phyloP scores from a whole-genome alignment of 2,113 vertebrate species.

The Sorex araneus region DNA sequence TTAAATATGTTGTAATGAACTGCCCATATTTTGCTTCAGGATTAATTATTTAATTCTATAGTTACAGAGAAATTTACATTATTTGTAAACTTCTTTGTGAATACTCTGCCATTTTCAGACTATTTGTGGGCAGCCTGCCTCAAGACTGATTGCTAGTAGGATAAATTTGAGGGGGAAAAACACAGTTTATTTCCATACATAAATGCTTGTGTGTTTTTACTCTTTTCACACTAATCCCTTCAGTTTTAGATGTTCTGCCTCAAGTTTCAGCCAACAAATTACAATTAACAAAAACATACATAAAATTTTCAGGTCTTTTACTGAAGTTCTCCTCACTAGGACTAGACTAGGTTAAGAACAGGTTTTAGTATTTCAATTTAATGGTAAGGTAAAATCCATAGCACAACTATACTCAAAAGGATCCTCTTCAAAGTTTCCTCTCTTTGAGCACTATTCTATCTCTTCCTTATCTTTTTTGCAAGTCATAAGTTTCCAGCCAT shows the following conservation, averaged over 20 bases:
- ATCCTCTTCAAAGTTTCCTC: neutral
- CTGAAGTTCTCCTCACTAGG: neutral
- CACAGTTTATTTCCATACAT: too few relatives aligned
- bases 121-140: neutral
- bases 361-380: neutral
- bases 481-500: neutral
- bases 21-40: neutral
- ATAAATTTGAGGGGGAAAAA: too few relatives aligned
- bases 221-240: neutral
- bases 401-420: neutral
- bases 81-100: neutral
- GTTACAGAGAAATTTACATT: neutral
- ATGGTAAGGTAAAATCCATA: neutral
- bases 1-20: neutral
- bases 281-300: neutral
- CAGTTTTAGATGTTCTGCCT: neutral
- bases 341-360: neutral
- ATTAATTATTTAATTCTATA: neutral
- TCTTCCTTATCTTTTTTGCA: neutral
- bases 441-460: neutral
- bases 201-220: neutral
- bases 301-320: neutral
- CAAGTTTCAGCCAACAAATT: neutral
- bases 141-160: too few relatives aligned
- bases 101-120: neutral